These are phyloP conservation scores for Rattus norvegicus DNA, from an alignment of 2,113 vertebrate species.

Conservation along the genomic window DNA sequence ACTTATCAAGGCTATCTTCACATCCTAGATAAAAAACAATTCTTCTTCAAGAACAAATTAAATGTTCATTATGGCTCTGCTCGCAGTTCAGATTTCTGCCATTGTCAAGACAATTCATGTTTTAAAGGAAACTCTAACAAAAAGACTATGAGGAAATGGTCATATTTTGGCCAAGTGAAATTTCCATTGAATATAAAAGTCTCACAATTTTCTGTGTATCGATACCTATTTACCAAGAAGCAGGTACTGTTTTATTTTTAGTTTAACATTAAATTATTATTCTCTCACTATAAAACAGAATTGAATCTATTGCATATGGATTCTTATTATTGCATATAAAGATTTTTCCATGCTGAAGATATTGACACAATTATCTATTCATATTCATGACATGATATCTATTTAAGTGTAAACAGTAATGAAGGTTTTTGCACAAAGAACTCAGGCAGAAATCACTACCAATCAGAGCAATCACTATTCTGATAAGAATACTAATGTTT, in stretches of 20 bases:
- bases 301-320: neutral
- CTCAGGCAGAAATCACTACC: neutral
- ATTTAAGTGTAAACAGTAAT: neutral
- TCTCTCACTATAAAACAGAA: neutral
- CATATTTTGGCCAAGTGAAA: neutral
- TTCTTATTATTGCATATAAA: neutral
- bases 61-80: neutral
- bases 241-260: neutral
- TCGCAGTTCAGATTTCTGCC: neutral
- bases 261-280: neutral
- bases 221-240: neutral
- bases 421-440: neutral
- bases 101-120: neutral
- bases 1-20: neutral
- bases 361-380: neutral
- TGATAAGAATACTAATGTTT: neutral
- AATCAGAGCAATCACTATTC: neutral
- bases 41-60: neutral
- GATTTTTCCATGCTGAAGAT: neutral
- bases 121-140: neutral
- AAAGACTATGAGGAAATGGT: neutral
- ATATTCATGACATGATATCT: neutral
- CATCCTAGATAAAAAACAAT: neutral
- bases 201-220: neutral
- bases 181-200: neutral